Conservation (phyloP, 2,888 invertebrate genomes). For the Encarsia formosa region DNA sequence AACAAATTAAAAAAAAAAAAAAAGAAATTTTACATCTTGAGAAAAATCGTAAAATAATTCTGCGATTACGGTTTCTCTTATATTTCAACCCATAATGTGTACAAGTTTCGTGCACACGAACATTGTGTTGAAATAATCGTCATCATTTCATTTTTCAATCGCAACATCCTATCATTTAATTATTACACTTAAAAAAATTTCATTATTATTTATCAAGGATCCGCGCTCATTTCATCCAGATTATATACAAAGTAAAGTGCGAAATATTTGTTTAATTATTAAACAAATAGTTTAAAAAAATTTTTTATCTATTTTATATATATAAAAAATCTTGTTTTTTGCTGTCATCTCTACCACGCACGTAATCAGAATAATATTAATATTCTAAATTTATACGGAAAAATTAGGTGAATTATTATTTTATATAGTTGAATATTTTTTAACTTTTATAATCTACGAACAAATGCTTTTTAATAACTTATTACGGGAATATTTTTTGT, state of each 20-base stretch:
- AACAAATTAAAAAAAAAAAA: too few relatives aligned
- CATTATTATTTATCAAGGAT: constrained; percentile 10
- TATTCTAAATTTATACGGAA: background rate
- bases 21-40: too few relatives aligned
- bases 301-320: constrained; percentile 11
- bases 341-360: constrained; percentile 8
- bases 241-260: constrained; percentile 26
- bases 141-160: constrained; percentile 1
- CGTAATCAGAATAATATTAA: background rate
- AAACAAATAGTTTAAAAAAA: constrained; percentile 13
- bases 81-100: constrained; percentile 8
- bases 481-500: too few relatives aligned
- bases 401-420: too few relatives aligned
- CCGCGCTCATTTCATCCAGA: constrained; percentile 9
- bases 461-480: constrained; percentile 13
- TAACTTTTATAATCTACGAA: constrained; percentile 3
- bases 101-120: constrained; percentile 16
- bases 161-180: constrained; percentile 8
- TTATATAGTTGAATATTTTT: background rate
- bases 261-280: constrained; percentile 12
- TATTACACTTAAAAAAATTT: constrained; percentile 15
- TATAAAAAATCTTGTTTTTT: constrained; percentile 25
- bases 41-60: constrained; percentile 12
- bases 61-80: constrained; percentile 1
- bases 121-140: constrained; percentile 5